phyloP scores from a whole-genome alignment of 2,888 invertebrate genomes.

The Lithosia quadra region DNA sequence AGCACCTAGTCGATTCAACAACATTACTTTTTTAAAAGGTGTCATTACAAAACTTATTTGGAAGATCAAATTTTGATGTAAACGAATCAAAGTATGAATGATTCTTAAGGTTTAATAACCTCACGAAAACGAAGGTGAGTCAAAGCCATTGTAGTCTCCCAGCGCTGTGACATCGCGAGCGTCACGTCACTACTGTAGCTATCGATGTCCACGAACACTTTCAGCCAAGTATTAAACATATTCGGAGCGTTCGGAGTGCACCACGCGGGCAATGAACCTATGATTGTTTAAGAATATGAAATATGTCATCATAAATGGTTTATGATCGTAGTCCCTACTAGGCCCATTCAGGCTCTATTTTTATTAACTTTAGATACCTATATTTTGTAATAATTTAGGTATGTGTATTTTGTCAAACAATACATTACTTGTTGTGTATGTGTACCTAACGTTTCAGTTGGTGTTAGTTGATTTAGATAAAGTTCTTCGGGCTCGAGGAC shows the following conservation, averaged over 20 bases:
- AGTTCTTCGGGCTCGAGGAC: constrained; percentile 13
- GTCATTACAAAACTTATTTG: no score
- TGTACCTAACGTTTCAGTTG: background rate
- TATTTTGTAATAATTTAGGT: background rate
- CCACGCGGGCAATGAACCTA: no score
- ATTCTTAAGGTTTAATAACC: no score
- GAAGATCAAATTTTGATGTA: no score
- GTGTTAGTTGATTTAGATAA: background rate
- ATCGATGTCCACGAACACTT: background rate
- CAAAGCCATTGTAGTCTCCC: no score
- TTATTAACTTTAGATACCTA: background rate
- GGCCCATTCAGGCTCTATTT: no score
- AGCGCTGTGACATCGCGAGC: no score
- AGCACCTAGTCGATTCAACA: no score
- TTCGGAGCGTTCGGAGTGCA: no score
- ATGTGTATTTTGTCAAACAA: background rate
- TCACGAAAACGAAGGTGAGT: no score
- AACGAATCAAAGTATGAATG: no score
- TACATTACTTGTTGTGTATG: background rate
- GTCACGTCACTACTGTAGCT: background rate
- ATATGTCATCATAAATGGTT: background rate
- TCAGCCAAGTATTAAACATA: background rate
- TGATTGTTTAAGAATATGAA: background rate
- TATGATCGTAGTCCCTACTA: background rate
- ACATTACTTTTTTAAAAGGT: no score